phyloP scores from a whole-genome alignment of 2,888 invertebrate genomes.

The Acanthosoma haemorrhoidale region DNA sequence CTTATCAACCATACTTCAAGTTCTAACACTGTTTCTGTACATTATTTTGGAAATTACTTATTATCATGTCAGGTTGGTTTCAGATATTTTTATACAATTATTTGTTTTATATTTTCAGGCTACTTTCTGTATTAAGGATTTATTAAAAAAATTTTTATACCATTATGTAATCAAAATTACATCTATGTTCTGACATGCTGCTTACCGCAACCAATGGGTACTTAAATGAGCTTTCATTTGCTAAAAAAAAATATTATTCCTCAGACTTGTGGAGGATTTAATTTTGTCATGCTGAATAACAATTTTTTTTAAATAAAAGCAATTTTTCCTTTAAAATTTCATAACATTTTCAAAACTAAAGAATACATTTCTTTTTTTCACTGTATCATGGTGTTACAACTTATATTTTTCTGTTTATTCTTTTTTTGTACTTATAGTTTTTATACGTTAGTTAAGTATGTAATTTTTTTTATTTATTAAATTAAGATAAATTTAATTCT shows the following conservation, averaged over 20 bases:
- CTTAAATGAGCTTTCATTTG: background rate
- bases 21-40: background rate
- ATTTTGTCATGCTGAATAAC: too few species aligned
- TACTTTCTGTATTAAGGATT: background rate
- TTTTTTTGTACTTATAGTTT: background rate
- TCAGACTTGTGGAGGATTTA: too few species aligned
- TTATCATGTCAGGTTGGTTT: background rate
- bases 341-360: too few species aligned
- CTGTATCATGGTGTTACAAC: background rate
- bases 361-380: too few species aligned
- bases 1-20: background rate
- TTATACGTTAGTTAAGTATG: background rate
- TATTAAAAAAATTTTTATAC: background rate
- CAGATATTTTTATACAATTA: background rate
- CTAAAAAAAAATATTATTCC: background rate
- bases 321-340: too few species aligned
- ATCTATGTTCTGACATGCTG: background rate
- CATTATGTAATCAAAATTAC: background rate
- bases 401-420: background rate
- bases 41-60: background rate
- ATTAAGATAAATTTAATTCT: background rate
- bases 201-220: background rate
- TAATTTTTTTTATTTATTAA: conserved; percentile 43
- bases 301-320: too few species aligned
- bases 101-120: background rate